Evolutionary conservation across 2,113 vertebrate genomes (phyloP).

Genomic region (Hemichromis elongatus): DNA sequence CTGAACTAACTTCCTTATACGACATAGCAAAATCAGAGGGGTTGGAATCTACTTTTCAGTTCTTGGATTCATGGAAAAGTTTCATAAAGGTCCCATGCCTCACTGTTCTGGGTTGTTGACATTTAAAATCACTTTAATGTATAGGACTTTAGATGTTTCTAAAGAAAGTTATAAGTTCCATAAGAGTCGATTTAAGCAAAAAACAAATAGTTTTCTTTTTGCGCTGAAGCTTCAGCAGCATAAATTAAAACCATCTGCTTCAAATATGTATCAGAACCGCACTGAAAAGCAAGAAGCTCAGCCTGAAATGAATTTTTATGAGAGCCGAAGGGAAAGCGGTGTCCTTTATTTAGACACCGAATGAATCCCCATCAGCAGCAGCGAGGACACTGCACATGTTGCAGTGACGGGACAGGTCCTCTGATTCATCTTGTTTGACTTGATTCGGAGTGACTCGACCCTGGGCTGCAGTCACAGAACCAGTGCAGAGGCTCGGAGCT

Average conservation of each 20-base stretch:
- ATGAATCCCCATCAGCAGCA: neutral
- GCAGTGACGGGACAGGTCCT: neutral
- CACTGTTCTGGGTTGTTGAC: neutral
- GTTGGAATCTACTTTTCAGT: neutral
- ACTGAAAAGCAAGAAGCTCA: neutral
- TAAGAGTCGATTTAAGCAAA: neutral
- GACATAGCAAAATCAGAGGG: neutral
- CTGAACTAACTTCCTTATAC: neutral
- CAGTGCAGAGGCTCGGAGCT: neutral
- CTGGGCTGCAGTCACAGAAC: neutral
- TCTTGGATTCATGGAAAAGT: neutral
- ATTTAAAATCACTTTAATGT: neutral
- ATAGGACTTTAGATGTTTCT: neutral
- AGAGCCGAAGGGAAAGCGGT: neutral
- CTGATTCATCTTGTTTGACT: neutral
- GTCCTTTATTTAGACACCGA: neutral
- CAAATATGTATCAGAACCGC: neutral
- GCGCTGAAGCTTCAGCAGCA: neutral
- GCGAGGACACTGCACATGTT: neutral
- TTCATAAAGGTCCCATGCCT: neutral
- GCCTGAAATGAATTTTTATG: neutral
- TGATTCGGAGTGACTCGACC: constrained; percentile 19
- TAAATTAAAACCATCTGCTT: neutral
- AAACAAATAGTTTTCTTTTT: neutral
- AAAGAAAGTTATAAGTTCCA: neutral